These are phyloP conservation scores for Spinus pinus DNA, from an alignment of 2,797 vertebrate species.

Conservation along the genomic window DNA sequence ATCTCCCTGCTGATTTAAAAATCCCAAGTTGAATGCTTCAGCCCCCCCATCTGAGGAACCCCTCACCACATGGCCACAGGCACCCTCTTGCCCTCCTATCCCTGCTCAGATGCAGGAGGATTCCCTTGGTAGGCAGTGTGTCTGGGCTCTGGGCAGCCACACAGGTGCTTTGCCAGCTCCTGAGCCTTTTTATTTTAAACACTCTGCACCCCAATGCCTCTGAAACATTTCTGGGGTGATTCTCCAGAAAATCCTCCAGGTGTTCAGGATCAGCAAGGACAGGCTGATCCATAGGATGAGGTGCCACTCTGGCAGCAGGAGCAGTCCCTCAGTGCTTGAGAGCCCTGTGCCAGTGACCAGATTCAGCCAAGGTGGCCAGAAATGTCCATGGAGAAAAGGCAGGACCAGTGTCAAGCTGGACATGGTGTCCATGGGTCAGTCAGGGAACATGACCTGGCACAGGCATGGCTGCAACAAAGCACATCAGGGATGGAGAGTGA, in stretches of 20 bases:
- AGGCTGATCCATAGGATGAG: not conserved
- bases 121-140: not conserved
- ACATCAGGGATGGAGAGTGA: not conserved
- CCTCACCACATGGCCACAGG: not conserved
- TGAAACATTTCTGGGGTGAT: not conserved
- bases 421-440: not conserved
- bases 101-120: not conserved
- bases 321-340: not conserved
- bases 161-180: not conserved
- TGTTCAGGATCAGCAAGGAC: not conserved
- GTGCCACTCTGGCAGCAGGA: not conserved
- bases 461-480: not conserved
- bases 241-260: not conserved
- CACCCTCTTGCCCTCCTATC: not conserved
- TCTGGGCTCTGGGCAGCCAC: not conserved
- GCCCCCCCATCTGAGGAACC: not conserved
- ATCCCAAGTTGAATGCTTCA: not conserved
- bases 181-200: not conserved
- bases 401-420: rapidly evolving
- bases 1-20: not conserved
- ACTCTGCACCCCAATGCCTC: not conserved
- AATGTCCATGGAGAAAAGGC: not conserved
- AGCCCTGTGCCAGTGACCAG: rapidly evolving
- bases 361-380: not conserved
- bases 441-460: not conserved